Percentiles rank a stretch among this genome's conserved stretches.
These are phyloP conservation scores for Aethes cnicana DNA, from an alignment of 2,888 invertebrate genomes.

Conservation along the genomic window DNA sequence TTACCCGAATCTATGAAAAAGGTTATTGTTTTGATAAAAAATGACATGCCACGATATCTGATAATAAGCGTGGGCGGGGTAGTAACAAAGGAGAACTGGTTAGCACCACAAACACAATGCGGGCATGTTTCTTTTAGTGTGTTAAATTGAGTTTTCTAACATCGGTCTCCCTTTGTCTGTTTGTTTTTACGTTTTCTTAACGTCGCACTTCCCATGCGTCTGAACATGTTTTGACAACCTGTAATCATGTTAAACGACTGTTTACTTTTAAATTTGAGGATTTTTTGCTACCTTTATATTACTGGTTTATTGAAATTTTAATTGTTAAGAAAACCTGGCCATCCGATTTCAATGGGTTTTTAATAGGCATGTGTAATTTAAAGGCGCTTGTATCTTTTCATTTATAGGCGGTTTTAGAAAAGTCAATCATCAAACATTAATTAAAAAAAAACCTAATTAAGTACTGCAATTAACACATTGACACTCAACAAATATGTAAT, in stretches of 20 bases:
- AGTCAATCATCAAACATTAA: no score
- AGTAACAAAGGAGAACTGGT: slow-evolving; percentile 75
- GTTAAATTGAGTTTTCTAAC: slow-evolving; percentile 78
- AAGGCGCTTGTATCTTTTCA: no score
- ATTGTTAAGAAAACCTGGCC: no score
- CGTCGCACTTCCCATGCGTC: slow-evolving; percentile 52
- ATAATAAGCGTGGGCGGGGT: slow-evolving; percentile 78
- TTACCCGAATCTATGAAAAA: slow-evolving; percentile 59
- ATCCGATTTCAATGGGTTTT: no score
- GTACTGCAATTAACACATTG: no score
- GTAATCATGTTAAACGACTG: slow-evolving; percentile 50
- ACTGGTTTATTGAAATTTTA: no score
- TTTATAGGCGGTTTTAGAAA: no score
- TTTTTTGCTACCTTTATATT: no score
- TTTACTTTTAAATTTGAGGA: no score
- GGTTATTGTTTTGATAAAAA: slow-evolving; percentile 81
- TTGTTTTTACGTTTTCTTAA: slow-evolving; percentile 55
- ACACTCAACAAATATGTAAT: no score
- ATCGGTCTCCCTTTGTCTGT: slow-evolving; percentile 60
- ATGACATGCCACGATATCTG: slow-evolving; percentile 77
- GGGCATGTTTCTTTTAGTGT: slow-evolving; percentile 71
- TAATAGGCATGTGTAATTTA: no score
- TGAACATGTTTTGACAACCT: slow-evolving; percentile 34
- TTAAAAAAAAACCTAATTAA: no score
- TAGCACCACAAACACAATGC: slow-evolving; percentile 76